These are phyloP conservation scores for Chamaea fasciata DNA, from an alignment of 2,113 vertebrate species.

Conservation along the genomic window DNA sequence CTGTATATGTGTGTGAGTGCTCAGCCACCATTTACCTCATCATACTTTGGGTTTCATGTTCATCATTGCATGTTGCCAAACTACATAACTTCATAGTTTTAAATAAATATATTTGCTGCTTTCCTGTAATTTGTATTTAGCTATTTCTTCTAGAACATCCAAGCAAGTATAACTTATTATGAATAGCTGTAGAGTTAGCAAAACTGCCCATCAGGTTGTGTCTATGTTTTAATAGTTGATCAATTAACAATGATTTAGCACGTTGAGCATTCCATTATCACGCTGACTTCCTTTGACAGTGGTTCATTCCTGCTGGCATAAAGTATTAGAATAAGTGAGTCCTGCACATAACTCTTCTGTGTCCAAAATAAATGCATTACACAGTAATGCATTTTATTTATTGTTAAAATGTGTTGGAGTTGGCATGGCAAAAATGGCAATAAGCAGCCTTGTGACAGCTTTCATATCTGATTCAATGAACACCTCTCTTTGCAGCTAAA, in stretches of 20 bases:
- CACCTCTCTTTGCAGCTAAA: slow-evolving; percentile 79
- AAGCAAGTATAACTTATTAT: slow-evolving; percentile 64
- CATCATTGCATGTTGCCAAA: slow-evolving; percentile 72
- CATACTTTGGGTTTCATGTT: slow-evolving; percentile 65
- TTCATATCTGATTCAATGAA: not conserved
- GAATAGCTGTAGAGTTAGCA: slow-evolving; percentile 55
- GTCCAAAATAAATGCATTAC: slow-evolving; percentile 75
- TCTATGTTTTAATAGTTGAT: slow-evolving; percentile 57
- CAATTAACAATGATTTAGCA: slow-evolving; percentile 69
- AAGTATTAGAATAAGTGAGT: slow-evolving; percentile 70
- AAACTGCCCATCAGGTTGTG: slow-evolving; percentile 39
- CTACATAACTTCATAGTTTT: slow-evolving; percentile 41
- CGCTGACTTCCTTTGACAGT: slow-evolving; percentile 72
- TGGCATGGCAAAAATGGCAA: slow-evolving; percentile 67
- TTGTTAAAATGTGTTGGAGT: slow-evolving; percentile 64
- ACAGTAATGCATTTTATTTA: slow-evolving; percentile 75
- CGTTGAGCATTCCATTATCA: slow-evolving; percentile 76
- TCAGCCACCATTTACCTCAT: slow-evolving; percentile 43
- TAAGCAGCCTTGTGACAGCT: not conserved
- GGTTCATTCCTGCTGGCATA: slow-evolving; percentile 72
- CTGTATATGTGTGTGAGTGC: slow-evolving; percentile 62
- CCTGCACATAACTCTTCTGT: slow-evolving; percentile 52
- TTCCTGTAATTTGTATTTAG: slow-evolving; percentile 27
- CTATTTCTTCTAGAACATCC: slow-evolving; percentile 37
- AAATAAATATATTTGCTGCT: slow-evolving; percentile 66